A percentile compares a stretch with the other conserved stretches of the same genome.
phyloP scores from a whole-genome alignment of 2,113 vertebrate genomes.

The Panthera tigris region DNA sequence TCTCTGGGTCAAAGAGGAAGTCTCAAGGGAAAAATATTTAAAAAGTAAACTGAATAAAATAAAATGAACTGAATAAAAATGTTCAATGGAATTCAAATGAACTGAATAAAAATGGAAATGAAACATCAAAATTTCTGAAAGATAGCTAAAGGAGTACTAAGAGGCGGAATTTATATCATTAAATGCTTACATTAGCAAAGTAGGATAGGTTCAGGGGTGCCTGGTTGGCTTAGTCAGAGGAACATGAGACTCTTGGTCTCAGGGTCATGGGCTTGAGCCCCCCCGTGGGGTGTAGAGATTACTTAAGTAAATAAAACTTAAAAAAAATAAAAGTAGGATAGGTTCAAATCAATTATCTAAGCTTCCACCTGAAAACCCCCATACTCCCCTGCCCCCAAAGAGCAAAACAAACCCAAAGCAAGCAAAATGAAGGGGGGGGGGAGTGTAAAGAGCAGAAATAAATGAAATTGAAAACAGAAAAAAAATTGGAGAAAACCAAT shows the following conservation, averaged over 20 bases:
- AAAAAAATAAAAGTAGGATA: background rate
- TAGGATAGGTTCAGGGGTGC: background rate
- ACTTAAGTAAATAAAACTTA: background rate
- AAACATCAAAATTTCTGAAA: background rate
- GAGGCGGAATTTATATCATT: background rate
- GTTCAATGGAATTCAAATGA: background rate
- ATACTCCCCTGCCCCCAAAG: background rate
- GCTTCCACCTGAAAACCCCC: background rate
- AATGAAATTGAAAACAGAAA: background rate
- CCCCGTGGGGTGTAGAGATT: background rate
- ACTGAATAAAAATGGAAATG: background rate
- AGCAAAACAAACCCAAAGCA: background rate
- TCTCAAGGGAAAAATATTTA: background rate
- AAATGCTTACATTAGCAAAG: background rate
- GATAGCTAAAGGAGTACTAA: background rate
- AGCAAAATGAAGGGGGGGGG: background rate
- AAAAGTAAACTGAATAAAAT: background rate
- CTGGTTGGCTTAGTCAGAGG: background rate
- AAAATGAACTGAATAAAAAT: background rate
- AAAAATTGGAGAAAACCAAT: background rate
- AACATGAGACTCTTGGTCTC: background rate
- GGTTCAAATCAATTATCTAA: background rate
- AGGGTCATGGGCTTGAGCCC: background rate
- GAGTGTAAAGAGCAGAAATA: background rate
- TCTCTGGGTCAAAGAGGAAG: background rate